A percentile compares a stretch with the other conserved stretches of the same genome.
phyloP scores from a whole-genome alignment of 2,888 invertebrate genomes.

The Tetropium fuscum region DNA sequence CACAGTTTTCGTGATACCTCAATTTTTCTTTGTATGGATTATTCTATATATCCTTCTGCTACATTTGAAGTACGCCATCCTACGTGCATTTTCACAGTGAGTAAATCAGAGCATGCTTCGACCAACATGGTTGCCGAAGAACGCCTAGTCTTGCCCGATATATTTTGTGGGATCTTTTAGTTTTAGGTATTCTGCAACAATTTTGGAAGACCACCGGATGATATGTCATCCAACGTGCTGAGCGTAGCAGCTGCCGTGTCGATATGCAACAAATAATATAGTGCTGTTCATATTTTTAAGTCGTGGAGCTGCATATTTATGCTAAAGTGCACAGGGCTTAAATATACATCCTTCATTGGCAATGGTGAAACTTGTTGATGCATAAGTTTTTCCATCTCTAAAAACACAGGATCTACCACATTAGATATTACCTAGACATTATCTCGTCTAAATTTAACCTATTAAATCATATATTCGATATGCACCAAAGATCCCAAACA shows the following conservation, averaged over 20 bases:
- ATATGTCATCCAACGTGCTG: conserved; percentile 26
- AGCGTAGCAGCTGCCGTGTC: conserved; percentile 12
- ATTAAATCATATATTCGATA: conserved; percentile 31
- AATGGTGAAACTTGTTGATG: not conserved
- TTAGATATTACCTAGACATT: not conserved
- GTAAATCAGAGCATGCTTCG: not conserved
- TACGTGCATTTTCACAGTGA: too few relatives aligned
- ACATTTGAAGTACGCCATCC: too few relatives aligned
- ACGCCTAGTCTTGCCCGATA: conserved; percentile 31
- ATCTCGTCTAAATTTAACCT: not conserved
- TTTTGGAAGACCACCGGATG: conserved; percentile 22
- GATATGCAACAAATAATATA: conserved; percentile 25
- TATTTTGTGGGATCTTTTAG: conserved; percentile 25
- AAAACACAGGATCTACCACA: not conserved
- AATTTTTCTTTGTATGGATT: too few relatives aligned
- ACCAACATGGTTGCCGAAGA: conserved; percentile 32
- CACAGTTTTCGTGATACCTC: too few relatives aligned
- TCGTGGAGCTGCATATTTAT: conserved; percentile 34
- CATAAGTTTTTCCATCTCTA: not conserved
- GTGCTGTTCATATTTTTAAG: conserved; percentile 19
- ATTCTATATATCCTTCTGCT: too few relatives aligned
- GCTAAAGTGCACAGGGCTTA: conserved; percentile 24
- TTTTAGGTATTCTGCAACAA: conserved; percentile 29
- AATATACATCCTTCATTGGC: too few relatives aligned
- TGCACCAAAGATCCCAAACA: conserved; percentile 27